phyloP scores from a whole-genome alignment of 92 coral and sea anemone genomes.

The Chrysogorgia sp. region DNA sequence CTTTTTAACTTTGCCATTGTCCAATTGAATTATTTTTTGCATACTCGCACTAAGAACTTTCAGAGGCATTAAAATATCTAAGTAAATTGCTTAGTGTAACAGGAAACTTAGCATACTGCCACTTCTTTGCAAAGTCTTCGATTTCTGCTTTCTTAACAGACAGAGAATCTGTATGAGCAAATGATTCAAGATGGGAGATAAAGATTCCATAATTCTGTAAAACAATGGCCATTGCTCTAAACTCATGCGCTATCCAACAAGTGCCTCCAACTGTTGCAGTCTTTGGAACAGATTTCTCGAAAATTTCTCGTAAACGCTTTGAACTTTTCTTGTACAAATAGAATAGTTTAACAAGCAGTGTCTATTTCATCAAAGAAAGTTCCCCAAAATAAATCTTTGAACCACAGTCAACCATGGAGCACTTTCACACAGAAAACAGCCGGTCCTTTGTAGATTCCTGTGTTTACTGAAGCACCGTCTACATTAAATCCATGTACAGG shows the following conservation, averaged over 20 bases:
- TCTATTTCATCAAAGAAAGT: conserved; percentile 41
- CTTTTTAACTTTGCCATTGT: conserved; percentile 17
- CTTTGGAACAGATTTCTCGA: conserved; percentile 15
- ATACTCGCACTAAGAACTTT: background rate
- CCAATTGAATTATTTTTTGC: conserved; percentile 11
- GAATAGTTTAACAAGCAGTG: too few species aligned
- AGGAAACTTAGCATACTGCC: conserved; percentile 1
- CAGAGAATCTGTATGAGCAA: conserved; percentile 11
- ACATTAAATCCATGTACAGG: conserved; percentile 27
- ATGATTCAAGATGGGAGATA: conserved; percentile 4
- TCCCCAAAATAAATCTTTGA: conserved; percentile 54
- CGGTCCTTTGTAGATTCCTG: conserved; percentile 32
- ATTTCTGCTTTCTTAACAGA: conserved; percentile 10
- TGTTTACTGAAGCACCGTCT: too few species aligned
- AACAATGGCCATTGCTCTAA: too few species aligned
- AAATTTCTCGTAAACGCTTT: conserved; percentile 25
- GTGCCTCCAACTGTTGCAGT: conserved; percentile 40
- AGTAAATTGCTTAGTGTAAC: background rate
- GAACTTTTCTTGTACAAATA: conserved; percentile 52
- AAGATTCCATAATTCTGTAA: background rate
- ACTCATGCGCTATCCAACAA: conserved; percentile 40
- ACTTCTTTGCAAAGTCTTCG: background rate
- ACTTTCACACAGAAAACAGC: conserved; percentile 12
- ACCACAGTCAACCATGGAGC: conserved; percentile 27
- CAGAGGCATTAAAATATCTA: background rate